Evolutionary conservation across 2,888 invertebrate species (phyloP).

Genomic region (Habrosyne pyritoides): DNA sequence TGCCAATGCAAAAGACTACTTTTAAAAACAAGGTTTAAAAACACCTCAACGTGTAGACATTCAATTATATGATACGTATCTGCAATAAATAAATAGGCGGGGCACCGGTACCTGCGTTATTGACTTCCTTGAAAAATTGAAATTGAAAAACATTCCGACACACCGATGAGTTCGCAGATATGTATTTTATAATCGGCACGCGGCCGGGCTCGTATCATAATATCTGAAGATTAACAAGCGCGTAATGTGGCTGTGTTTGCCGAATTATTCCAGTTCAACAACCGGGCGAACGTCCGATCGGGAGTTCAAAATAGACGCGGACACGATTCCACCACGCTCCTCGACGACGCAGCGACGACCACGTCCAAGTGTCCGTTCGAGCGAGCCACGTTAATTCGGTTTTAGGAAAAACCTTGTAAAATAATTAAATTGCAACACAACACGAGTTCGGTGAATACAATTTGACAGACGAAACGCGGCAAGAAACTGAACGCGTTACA

Average conservation of each 20-base stretch:
- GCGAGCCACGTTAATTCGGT: slow-evolving; percentile 4
- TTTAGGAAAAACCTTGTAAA: slow-evolving; percentile 9
- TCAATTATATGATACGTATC: slow-evolving; percentile 13
- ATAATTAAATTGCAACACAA: slow-evolving; percentile 17
- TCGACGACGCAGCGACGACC: slow-evolving; percentile 56
- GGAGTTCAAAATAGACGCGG: slow-evolving; percentile 80
- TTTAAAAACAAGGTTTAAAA: slow-evolving; percentile 29
- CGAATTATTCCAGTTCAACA: slow-evolving; percentile 83
- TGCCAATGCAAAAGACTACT: slow-evolving; percentile 30
- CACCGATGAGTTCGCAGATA: slow-evolving; percentile 16
- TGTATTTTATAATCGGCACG: slow-evolving; percentile 54
- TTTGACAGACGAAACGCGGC: slow-evolving; percentile 36
- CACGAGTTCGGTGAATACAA: slow-evolving; percentile 27
- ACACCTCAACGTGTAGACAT: slow-evolving; percentile 5
- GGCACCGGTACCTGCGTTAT: slow-evolving; percentile 1
- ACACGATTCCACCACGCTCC: slow-evolving; percentile 57
- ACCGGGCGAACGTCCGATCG: slow-evolving; percentile 77
- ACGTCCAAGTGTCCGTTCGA: background rate
- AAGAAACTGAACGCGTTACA: slow-evolving; percentile 25
- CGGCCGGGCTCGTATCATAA: slow-evolving; percentile 54
- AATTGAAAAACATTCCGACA: slow-evolving; percentile 16
- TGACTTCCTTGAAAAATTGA: slow-evolving; percentile 14
- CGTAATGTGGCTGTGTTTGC: slow-evolving; percentile 79
- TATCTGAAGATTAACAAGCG: slow-evolving; percentile 70
- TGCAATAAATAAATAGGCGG: slow-evolving; percentile 1